Evolutionary conservation across 1,140 invertebrate genomes (phyloP).

Genomic region (Riptortus pedestris): DNA sequence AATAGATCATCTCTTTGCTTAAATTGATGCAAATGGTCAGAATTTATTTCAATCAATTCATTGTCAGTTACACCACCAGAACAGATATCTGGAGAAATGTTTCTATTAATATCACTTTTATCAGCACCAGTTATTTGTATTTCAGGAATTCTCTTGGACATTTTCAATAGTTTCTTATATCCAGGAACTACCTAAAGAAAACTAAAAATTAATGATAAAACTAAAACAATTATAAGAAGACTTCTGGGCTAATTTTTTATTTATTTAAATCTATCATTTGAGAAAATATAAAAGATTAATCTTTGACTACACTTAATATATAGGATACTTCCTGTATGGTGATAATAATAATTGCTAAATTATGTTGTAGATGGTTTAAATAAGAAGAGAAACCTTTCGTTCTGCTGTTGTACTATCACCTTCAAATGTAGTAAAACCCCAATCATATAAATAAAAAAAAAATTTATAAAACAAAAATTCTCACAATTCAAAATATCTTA

Average conservation of each 20-base stretch:
- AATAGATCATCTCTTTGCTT: background rate
- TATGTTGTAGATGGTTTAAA: too few relatives aligned
- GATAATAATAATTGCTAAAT: too few relatives aligned
- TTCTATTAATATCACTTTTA: background rate
- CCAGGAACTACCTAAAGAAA: background rate
- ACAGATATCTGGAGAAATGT: background rate
- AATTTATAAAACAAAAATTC: too few relatives aligned
- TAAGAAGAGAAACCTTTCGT: too few relatives aligned
- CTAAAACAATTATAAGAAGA: background rate
- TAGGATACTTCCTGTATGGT: too few relatives aligned
- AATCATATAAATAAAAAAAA: too few relatives aligned
- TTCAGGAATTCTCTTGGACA: slow-evolving; percentile 1
- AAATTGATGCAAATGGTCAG: background rate
- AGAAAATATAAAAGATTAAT: too few relatives aligned
- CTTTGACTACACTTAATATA: too few relatives aligned
- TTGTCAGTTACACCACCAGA: background rate
- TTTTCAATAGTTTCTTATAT: background rate
- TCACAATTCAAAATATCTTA: too few relatives aligned
- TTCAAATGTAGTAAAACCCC: too few relatives aligned
- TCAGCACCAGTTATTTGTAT: slow-evolving; percentile 3
- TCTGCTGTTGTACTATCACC: too few relatives aligned
- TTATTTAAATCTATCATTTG: too few relatives aligned
- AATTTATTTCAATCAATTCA: background rate
- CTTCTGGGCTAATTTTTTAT: background rate
- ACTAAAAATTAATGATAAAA: background rate